Percentiles rank a stretch among this genome's conserved stretches.
phyloP scores from a whole-genome alignment of 2,113 vertebrate genomes.

The Percopsis transmontana region DNA sequence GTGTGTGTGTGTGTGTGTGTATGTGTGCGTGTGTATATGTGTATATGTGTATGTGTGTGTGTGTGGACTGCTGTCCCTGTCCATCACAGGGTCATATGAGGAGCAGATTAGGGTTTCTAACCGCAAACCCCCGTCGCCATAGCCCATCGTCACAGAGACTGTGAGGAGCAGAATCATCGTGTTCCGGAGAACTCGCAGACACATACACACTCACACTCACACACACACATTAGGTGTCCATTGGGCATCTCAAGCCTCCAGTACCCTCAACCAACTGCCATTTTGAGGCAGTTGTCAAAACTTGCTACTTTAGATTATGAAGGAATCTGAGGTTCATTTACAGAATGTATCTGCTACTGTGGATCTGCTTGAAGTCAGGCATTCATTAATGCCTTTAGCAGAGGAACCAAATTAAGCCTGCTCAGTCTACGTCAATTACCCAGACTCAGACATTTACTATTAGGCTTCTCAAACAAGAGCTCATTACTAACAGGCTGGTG shows the following conservation, averaged over 20 bases:
- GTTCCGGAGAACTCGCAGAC: conserved; percentile 24
- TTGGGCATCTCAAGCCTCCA: conserved; percentile 8
- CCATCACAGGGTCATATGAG: conserved; percentile 76
- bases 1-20: conserved; percentile 12
- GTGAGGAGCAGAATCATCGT: conserved; percentile 52
- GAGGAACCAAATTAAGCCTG: no score
- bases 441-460: no score
- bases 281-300: no score
- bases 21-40: conserved; percentile 29
- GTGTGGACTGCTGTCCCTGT: conserved; percentile 70
- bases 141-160: conserved; percentile 53
- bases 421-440: no score
- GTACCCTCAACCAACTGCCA: no score
- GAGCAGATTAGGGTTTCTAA: conserved; percentile 78
- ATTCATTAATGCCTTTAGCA: no score
- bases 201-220: not conserved
- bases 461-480: no score
- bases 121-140: conserved; percentile 71
- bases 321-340: no score
- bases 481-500: no score
- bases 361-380: no score
- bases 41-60: conserved; percentile 31
- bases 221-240: conserved; percentile 36
- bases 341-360: no score
- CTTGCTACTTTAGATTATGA: no score